Percentiles rank a stretch among this genome's conserved stretches.
phyloP scores from a whole-genome alignment of 2,797 vertebrate species.

The Sebastes jordani region DNA sequence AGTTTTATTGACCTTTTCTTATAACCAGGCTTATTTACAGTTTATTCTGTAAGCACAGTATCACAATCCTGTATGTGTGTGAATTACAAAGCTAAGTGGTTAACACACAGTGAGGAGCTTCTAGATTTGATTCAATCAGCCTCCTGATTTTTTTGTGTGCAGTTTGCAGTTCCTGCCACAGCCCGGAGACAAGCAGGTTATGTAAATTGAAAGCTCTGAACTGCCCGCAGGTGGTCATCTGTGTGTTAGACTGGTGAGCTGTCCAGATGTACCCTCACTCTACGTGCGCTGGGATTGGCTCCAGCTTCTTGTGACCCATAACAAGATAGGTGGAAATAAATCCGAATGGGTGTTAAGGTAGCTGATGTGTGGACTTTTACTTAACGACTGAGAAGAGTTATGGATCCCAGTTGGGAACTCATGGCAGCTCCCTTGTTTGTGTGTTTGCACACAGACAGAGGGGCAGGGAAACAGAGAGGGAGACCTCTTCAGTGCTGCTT shows the following conservation, averaged over 20 bases:
- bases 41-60: not conserved
- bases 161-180: not conserved
- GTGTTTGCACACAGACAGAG: not conserved
- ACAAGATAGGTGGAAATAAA: conserved; percentile 3
- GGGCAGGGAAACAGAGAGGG: not conserved
- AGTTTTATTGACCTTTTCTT: not conserved
- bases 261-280: not conserved
- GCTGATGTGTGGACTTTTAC: not conserved
- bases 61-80: not conserved
- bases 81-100: not conserved
- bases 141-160: not conserved
- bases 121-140: not conserved
- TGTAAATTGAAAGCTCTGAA: not conserved
- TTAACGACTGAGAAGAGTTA: not conserved
- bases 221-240: not conserved
- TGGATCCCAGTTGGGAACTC: not conserved
- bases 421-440: not conserved
- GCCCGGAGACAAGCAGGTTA: not conserved
- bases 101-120: not conserved
- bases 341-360: not conserved
- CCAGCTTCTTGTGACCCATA: not conserved
- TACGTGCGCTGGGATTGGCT: too few relatives aligned
- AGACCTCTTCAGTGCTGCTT: not conserved
- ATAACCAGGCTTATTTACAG: not conserved
- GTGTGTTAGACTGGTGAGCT: not conserved